These are phyloP conservation scores for Crotalus helleri DNA, from an alignment of 2,113 vertebrate species.

Conservation along the genomic window DNA sequence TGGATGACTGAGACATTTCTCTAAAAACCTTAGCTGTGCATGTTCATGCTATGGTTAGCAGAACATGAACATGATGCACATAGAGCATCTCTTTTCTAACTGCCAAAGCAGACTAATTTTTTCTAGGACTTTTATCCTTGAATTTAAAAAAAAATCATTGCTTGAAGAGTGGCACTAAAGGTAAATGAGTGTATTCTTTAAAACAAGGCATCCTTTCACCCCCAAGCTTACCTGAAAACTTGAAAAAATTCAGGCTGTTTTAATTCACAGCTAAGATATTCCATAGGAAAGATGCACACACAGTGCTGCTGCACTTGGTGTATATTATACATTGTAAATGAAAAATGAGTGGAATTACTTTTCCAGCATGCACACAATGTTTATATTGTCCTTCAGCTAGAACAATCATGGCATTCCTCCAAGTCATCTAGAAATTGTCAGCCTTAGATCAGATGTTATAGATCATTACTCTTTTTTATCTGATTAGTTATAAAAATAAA, in stretches of 20 bases:
- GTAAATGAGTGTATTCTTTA: neutral
- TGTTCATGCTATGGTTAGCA: neutral
- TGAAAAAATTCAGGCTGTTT: neutral
- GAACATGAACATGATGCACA: neutral
- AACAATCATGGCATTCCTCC: neutral
- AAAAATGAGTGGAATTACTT: neutral
- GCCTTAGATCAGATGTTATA: neutral
- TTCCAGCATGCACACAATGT: neutral
- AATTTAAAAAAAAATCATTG: neutral
- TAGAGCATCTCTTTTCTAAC: neutral
- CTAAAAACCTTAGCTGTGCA: neutral
- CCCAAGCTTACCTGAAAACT: neutral
- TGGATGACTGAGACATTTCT: neutral
- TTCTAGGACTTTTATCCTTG: neutral
- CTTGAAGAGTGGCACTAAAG: neutral
- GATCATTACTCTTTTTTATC: neutral
- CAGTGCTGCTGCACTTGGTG: neutral
- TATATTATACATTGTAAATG: conserved; percentile 9
- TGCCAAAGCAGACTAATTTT: neutral
- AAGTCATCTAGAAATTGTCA: neutral
- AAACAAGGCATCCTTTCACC: neutral
- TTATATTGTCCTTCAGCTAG: neutral
- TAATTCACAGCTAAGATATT: neutral
- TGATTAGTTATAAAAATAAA: neutral
- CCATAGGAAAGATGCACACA: neutral